Evolutionary conservation across 2,797 vertebrate species (phyloP).

Genomic region (Crypturellus tataupa): DNA sequence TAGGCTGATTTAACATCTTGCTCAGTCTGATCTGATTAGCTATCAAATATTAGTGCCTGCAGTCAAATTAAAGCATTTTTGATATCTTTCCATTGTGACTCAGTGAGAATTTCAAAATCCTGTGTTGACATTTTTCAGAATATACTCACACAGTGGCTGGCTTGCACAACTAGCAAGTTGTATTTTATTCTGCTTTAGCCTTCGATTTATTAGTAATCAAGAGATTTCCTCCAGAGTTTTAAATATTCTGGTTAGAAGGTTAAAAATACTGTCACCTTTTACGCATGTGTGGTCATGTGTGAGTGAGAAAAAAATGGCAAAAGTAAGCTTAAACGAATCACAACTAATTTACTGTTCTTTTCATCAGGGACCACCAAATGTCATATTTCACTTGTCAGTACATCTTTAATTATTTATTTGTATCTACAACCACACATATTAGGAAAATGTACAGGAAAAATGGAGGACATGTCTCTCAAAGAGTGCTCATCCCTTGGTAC

Average conservation of each 20-base stretch:
- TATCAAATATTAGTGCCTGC: neutral
- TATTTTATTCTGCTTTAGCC: neutral
- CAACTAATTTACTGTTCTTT: neutral
- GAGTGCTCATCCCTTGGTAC: neutral
- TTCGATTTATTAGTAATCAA: neutral
- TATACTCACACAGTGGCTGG: neutral
- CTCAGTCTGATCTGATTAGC: neutral
- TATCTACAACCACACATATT: neutral
- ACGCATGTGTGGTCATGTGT: neutral
- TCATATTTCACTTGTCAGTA: neutral
- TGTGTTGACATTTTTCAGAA: neutral
- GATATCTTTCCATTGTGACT: neutral
- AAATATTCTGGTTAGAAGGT: neutral
- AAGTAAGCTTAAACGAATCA: neutral
- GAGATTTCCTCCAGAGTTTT: neutral
- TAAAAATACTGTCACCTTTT: neutral
- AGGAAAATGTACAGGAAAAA: neutral
- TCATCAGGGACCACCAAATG: neutral
- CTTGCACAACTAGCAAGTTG: neutral
- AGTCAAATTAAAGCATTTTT: neutral
- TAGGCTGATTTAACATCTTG: neutral
- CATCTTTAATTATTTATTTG: neutral
- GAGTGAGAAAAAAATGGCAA: neutral
- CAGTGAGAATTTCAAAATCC: neutral
- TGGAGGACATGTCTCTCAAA: neutral